Evolutionary conservation across 1,140 invertebrate species (phyloP), one percentile per base, ranked within the genome.

Genomic region (Tetramorium simillimum): DNA sequence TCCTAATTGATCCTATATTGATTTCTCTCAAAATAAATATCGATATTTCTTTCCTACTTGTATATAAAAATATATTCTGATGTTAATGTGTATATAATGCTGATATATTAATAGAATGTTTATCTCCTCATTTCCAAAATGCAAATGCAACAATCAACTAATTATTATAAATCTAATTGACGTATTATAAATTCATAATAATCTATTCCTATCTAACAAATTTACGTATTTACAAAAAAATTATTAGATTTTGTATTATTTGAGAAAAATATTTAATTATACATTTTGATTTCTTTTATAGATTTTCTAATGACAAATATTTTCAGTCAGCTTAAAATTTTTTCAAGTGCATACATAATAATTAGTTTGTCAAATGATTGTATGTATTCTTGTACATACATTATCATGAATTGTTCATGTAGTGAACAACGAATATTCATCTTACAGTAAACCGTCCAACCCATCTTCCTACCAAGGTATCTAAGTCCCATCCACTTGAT

Each of bases 401-500:
- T 90, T 67, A 4, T 78, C 78, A 88, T 78, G 84, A 60, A 90
- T 76, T 90, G 75, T 73, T 80, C 4, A 65, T 75, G 82, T 92
- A 91, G 89, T 89, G 28, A 33, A 2, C 28, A 33, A 33, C 4
- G 33, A 33, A 33, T 33, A 86, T 91, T 92, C 88, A 85, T 87
- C 89, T 92, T 91, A 87, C 90, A 92, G 89, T 92, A 90, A 92
- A 90, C 84, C 86, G 87, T 85, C 87, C 84, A 28, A 86, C 78
- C 86, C 40, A 77, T 53, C 73, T 88, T 89, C 86, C 89, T 67
- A 89, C 72, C 87, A 91, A 92, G 89, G 77, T 88, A 89, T 63
- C 86, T 84, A 78, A 90, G 72, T 88, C 80, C 86, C 78, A 88
- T 81, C 86, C 84, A 89, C 73, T 65, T 78, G 51, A 90, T 87